Evolutionary conservation across 64 coral and sea anemone genomes (phyloP), one percentile per base, ranked within the genome.

Genomic region (Actinia equina): DNA sequence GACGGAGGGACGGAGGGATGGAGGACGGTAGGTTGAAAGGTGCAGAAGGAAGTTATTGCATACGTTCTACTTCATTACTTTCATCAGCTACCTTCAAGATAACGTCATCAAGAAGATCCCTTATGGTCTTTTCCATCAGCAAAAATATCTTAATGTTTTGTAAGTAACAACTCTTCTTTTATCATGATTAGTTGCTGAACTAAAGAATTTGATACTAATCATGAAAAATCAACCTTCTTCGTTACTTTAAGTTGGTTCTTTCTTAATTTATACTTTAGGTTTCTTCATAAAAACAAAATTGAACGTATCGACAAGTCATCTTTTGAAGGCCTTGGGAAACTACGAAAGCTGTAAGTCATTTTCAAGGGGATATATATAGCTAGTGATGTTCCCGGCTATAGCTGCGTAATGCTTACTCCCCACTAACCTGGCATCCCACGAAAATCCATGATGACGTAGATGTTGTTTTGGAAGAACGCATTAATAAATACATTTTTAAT

Each of bases 281-380:
- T 61, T 44, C 30, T 86, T 25, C 19, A 42, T 13, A 14, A 86
- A 27, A 86, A 86, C 43, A 63, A 20, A 20, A 55, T 86, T 44
- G 30, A 65, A 22, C 20, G 42, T 9, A 43, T 86, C 6, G 41
- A 43, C 2, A 44, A 46, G 44, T 60, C 27, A 18, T 44, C 59
- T 42, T 86, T 86, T 41, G 12, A 69, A 42, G 84, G 84, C 43
- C 59, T 86, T 20, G 1, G 2, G 19, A 86, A 19, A 54, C 60
- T 86, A 42, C 5, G 6, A 63, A 86, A 86, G 6, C 20, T 86
- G 84, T 86, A 71, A 86, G 84, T 69, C 6, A 69, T 69, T 49
- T 49, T 49, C 46, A 49, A 49, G 3, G 46, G 46, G 46, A 8
- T 49, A 4, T 49, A 49, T 49, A 49, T 37, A 8, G 46, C 7